Evolutionary conservation across 2,113 vertebrate species (phyloP).

Genomic region (Peromyscus polionotus): DNA sequence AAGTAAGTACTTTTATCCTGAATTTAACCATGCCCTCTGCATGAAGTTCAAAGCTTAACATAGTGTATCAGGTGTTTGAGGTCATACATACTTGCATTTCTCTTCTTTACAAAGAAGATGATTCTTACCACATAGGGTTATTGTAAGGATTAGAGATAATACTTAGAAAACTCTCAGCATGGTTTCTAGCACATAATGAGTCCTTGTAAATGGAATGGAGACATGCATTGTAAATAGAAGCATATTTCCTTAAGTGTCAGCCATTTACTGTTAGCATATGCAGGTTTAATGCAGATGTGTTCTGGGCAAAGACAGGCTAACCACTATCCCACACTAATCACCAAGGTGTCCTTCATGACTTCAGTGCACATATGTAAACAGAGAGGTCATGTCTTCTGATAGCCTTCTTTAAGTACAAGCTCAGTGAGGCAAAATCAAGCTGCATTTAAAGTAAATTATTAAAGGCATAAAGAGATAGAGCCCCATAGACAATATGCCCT

Average conservation of each 20-base stretch:
- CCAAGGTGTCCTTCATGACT: not conserved
- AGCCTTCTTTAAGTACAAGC: not conserved
- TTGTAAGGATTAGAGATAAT: constrained; percentile 52
- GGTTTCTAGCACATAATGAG: not conserved
- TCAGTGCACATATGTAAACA: not conserved
- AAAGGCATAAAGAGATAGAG: not conserved
- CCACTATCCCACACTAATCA: not conserved
- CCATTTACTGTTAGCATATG: constrained; percentile 7
- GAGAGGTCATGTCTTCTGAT: not conserved
- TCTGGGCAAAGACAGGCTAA: constrained; percentile 10
- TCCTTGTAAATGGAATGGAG: not conserved
- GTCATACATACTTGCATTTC: constrained; percentile 18
- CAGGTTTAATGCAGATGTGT: not conserved
- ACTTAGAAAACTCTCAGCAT: constrained; percentile 38
- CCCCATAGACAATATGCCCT: not conserved
- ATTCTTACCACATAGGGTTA: constrained; percentile 19
- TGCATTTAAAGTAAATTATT: constrained; percentile 42
- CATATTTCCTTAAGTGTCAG: constrained; percentile 12
- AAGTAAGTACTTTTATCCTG: not conserved
- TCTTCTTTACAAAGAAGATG: constrained; percentile 39
- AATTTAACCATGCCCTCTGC: not conserved
- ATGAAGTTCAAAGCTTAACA: constrained; percentile 34
- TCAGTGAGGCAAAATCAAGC: constrained; percentile 34
- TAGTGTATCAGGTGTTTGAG: not conserved
- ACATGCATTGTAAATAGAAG: not conserved